A percentile compares a stretch with the other conserved stretches of the same genome.
Conservation (phyloP, 92 coral and sea anemone species). For the Heteractis magnifica region DNA sequence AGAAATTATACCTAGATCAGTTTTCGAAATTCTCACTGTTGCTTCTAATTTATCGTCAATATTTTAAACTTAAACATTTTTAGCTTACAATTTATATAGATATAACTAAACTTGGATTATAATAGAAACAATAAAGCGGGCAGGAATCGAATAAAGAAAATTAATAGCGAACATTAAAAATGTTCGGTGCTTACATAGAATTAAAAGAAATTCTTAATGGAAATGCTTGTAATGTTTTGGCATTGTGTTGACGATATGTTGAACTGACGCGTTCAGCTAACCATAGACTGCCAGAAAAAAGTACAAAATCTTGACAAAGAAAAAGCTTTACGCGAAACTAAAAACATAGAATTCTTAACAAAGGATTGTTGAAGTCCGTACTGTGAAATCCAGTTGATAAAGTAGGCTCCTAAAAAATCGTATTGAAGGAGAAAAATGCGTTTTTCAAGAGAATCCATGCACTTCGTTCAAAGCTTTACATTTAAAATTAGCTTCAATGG, state of each 20-base stretch:
- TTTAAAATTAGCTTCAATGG: neutral
- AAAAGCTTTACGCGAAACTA: neutral
- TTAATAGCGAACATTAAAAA: too few species aligned
- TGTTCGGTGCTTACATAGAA: too few species aligned
- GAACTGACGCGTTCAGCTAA: neutral
- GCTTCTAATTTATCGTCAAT: neutral
- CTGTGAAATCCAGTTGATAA: neutral
- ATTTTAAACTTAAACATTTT: neutral
- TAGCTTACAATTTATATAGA: too few species aligned
- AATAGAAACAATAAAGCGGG: too few species aligned
- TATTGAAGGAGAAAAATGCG: neutral
- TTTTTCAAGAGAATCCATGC: neutral
- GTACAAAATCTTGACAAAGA: neutral
- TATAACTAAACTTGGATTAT: too few species aligned
- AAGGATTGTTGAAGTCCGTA: neutral
- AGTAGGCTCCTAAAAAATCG: neutral
- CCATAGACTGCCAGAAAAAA: neutral
- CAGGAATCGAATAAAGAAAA: too few species aligned
- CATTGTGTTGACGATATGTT: neutral
- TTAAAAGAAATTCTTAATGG: slow-evolving; percentile 15
- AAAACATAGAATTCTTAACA: neutral
- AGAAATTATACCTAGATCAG: neutral
- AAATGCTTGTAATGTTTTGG: slow-evolving; percentile 31
- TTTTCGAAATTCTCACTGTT: neutral
- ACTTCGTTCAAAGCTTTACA: neutral